Conservation (phyloP, 2,113 vertebrate species). For the Solenodon paradoxus region DNA sequence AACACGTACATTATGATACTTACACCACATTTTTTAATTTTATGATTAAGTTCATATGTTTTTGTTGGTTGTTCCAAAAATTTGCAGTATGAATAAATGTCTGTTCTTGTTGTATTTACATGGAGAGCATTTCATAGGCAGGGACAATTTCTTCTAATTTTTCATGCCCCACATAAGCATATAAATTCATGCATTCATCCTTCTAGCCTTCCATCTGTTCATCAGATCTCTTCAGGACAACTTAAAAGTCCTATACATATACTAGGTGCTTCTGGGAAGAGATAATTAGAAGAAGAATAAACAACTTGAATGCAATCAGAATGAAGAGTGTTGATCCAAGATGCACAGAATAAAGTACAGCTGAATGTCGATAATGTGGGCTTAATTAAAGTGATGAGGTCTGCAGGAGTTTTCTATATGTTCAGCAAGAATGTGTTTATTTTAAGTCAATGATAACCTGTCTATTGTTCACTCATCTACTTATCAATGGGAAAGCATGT, state of each 20-base stretch:
- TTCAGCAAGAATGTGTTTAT: constrained; percentile 1
- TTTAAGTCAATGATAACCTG: constrained; percentile 10
- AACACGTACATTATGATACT: neutral
- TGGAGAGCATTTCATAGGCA: neutral
- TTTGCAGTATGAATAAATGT: neutral
- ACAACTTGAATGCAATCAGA: neutral
- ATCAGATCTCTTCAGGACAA: neutral
- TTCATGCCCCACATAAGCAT: neutral
- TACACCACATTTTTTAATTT: neutral
- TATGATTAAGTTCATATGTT: neutral
- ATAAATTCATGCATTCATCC: neutral
- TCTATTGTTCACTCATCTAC: too few species aligned
- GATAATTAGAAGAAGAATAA: neutral
- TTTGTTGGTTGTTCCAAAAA: neutral
- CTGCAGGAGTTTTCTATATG: neutral
- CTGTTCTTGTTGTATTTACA: neutral
- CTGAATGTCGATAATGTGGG: neutral
- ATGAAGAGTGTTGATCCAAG: neutral
- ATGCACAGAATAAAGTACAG: neutral
- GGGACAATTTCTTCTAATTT: neutral
- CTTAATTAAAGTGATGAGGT: neutral
- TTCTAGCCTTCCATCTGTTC: neutral
- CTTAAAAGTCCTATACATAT: neutral
- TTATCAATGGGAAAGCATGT: too few species aligned
- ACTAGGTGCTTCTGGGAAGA: neutral